Evolutionary conservation across 2,113 vertebrate genomes (phyloP).

Genomic region (Syrmaticus mikado): DNA sequence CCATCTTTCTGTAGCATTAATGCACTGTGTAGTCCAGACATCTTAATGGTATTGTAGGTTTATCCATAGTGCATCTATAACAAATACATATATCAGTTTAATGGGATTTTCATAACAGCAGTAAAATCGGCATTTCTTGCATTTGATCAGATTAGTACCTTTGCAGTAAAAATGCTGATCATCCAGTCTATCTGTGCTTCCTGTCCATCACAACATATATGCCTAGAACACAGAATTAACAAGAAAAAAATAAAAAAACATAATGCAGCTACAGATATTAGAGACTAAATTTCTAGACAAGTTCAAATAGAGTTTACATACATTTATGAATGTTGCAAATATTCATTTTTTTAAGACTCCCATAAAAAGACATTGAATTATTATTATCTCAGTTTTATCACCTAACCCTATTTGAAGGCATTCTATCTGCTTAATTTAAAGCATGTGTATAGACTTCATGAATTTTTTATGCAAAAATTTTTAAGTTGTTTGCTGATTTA

Average conservation of each 20-base stretch:
- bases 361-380: not conserved
- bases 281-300: not conserved
- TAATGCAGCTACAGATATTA: not conserved
- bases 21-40: not conserved
- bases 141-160: slow-evolving; percentile 78
- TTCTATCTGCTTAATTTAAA: not conserved
- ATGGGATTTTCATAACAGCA: not conserved
- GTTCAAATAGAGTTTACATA: not conserved
- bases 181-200: slow-evolving; percentile 89
- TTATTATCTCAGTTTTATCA: not conserved
- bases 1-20: not conserved
- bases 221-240: slow-evolving; percentile 77
- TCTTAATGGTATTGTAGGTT: not conserved
- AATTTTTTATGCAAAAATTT: not conserved
- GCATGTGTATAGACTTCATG: not conserved
- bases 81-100: not conserved
- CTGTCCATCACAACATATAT: slow-evolving; percentile 89
- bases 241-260: not conserved
- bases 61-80: not conserved
- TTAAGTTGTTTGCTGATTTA: not conserved
- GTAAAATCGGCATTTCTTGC: not conserved
- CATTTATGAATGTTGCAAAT: not conserved
- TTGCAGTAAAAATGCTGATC: slow-evolving; percentile 85
- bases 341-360: not conserved
- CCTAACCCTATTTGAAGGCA: not conserved